Evolutionary conservation across 2,888 invertebrate genomes (phyloP), one percentile per base, ranked within the genome.

Genomic region (Notocelia uddmanniana): DNA sequence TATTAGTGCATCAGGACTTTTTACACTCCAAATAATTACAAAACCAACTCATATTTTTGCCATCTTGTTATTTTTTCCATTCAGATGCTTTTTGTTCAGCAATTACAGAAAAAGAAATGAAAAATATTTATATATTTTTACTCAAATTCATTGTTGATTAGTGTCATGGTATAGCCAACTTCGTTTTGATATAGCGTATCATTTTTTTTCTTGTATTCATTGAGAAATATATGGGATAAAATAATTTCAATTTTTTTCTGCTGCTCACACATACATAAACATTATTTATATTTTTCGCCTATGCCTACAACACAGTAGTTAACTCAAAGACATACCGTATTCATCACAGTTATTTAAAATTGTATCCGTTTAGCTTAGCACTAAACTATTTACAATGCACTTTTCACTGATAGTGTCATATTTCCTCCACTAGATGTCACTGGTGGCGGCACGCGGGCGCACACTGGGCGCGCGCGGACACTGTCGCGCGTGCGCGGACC

Each of bases 381-480:
- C 60, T 60, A 26, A 60, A 60, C 15, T 21, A 60, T 48, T 50
- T n/a, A 15, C 10, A 48, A n/a, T 55, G 15, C 64, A 48, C 64
- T 58, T 52, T 52, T 60, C 66, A 66, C 63, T 59, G 31, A 66
- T 50, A n/a, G 41, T 31, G 41, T 66, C 69, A 60, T 62, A 60
- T 67, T 64, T 69, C 55, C 18, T 37, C 59, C 63, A 34, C 74
- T 69, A 66, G 68, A 72, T 58, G 74, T 57, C 71, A 54, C 21
- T 34, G 57, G 58, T 37, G 55, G 26, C 64, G 72, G n/a, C 18
- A 66, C 68, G 69, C 67, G 68, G 64, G 71, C 68, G 57, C 37
- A n/a, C 68, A 64, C 68, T 71, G 71, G 54, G 45, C 37, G 15
- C 3, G 6, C 54, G 45, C 52, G 37, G 50, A n/a, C 37, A 55